phyloP scores from a whole-genome alignment of 1,140 invertebrate genomes.

The Heliconius nattereri region DNA sequence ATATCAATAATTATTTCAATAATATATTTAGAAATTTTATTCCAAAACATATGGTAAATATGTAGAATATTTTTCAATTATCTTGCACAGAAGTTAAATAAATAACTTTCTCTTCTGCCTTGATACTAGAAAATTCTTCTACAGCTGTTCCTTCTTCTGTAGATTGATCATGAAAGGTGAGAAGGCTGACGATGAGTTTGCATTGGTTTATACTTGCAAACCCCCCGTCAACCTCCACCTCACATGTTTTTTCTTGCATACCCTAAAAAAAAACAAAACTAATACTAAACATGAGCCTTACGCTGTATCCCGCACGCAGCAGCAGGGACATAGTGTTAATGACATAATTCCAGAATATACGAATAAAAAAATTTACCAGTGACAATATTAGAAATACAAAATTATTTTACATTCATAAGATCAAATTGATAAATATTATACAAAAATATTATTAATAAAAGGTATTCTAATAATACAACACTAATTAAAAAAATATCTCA shows the following conservation, averaged over 20 bases:
- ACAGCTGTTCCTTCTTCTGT: background rate
- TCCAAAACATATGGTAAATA: too few relatives aligned
- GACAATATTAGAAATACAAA: too few relatives aligned
- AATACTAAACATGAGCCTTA: too few relatives aligned
- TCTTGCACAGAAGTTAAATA: too few relatives aligned
- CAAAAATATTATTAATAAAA: background rate
- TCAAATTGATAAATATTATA: background rate
- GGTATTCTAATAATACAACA: background rate
- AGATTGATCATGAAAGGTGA: background rate
- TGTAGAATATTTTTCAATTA: too few relatives aligned
- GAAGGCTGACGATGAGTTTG: slow-evolving; percentile 15
- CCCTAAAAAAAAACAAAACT: background rate
- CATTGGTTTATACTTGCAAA: background rate
- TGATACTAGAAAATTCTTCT: background rate
- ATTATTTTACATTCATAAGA: too few relatives aligned
- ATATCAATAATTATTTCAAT: too few relatives aligned
- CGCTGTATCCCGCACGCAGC: too few relatives aligned
- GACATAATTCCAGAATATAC: too few relatives aligned
- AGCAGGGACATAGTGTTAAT: too few relatives aligned
- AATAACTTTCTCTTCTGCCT: background rate
- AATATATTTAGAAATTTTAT: too few relatives aligned
- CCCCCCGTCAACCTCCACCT: slow-evolving; percentile 4
- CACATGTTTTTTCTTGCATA: background rate
- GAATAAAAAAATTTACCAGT: too few relatives aligned
- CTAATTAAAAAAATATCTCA: background rate